Conservation (phyloP, 2,797 vertebrate species). For the Ciconia nigra region DNA sequence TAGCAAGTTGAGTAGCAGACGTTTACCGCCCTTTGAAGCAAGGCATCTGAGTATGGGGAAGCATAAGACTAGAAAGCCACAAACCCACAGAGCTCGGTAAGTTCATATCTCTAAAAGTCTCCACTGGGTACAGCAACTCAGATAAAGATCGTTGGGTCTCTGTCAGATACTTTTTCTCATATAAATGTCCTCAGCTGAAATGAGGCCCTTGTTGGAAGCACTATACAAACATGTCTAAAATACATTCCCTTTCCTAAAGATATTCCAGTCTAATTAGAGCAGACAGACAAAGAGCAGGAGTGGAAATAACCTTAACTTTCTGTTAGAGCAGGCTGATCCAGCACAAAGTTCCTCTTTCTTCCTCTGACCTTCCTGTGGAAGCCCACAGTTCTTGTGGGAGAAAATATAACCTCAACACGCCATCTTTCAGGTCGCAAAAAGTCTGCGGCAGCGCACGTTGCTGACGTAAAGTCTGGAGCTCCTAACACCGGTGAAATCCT, state of each 20-base stretch:
- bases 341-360: not conserved
- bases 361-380: not conserved
- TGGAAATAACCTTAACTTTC: not conserved
- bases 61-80: not conserved
- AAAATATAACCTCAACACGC: not conserved
- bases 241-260: not conserved
- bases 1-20: not conserved
- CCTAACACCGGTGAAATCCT: not conserved
- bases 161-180: not conserved
- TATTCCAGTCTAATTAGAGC: not conserved
- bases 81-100: not conserved
- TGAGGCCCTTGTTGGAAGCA: not conserved
- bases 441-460: not conserved
- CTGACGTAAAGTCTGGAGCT: not conserved
- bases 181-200: not conserved
- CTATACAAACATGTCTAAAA: not conserved
- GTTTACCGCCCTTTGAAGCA: not conserved
- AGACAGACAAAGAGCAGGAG: not conserved
- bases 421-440: not conserved
- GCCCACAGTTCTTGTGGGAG: not conserved
- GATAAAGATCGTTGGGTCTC: not conserved
- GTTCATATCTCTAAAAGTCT: not conserved
- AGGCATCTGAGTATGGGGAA: not conserved
- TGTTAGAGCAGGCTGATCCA: not conserved
- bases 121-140: not conserved